Percentiles rank a stretch among this genome's conserved stretches.
Conservation (phyloP, 2,797 vertebrate genomes). For the Ciconia nigra region DNA sequence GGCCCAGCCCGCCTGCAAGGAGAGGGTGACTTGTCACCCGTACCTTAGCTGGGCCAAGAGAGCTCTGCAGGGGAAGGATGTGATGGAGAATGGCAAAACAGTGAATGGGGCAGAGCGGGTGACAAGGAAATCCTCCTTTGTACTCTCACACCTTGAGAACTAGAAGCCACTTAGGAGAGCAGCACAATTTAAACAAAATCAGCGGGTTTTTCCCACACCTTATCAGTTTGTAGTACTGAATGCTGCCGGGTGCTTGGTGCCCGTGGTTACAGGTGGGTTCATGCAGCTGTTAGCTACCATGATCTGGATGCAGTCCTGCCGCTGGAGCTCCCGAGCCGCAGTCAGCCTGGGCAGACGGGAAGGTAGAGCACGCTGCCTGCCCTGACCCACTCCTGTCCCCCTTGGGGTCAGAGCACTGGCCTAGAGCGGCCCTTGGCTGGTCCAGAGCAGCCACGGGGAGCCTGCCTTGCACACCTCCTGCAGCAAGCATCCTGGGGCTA, state of each 20-base stretch:
- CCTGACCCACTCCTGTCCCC: neutral
- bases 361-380: neutral
- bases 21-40: neutral
- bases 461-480: neutral
- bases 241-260: neutral
- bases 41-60: neutral
- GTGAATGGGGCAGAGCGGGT: neutral
- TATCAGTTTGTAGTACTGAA: neutral
- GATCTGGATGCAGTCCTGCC: neutral
- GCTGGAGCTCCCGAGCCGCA: accelerated
- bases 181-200: neutral
- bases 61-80: neutral
- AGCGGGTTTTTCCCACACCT: neutral
- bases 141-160: neutral
- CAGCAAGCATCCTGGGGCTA: neutral
- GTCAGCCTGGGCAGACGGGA: accelerated
- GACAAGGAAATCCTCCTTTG: neutral
- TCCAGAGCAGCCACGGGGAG: neutral
- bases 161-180: neutral
- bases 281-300: accelerated
- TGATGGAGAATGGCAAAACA: neutral
- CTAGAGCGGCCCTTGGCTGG: neutral
- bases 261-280: neutral
- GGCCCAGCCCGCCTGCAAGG: accelerated
- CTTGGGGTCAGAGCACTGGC: neutral